A percentile compares a stretch with the other conserved stretches of the same genome.
Evolutionary conservation across 2,888 invertebrate genomes (phyloP).

Genomic region (Malthinus seriepunctatus): DNA sequence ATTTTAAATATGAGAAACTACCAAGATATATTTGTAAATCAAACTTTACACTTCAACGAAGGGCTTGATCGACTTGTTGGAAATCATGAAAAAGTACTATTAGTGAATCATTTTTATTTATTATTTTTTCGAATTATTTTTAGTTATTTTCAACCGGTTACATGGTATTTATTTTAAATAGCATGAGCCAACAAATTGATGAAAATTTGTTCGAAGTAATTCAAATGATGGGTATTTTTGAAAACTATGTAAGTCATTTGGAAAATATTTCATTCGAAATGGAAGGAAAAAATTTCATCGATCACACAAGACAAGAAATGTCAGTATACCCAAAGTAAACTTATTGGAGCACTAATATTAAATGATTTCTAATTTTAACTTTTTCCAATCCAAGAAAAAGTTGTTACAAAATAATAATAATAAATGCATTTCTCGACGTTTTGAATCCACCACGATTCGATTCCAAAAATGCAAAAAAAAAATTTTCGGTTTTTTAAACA

Average conservation of each 20-base stretch:
- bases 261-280: not conserved
- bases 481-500: too few relatives aligned
- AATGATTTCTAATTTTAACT: too few relatives aligned
- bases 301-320: constrained; percentile 12
- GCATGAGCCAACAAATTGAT: not conserved
- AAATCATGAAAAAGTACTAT: constrained; percentile 9
- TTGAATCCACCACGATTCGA: too few relatives aligned
- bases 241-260: not conserved
- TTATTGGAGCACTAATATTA: not conserved
- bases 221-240: not conserved
- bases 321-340: too few relatives aligned
- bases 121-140: not conserved
- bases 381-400: too few relatives aligned
- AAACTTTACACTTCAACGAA: not conserved
- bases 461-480: too few relatives aligned
- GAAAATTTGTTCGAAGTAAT: not conserved
- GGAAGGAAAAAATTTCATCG: not conserved
- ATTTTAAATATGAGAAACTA: constrained; percentile 2
- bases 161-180: not conserved
- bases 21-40: constrained; percentile 11
- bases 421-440: too few relatives aligned
- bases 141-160: not conserved
- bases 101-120: not conserved
- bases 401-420: too few relatives aligned
- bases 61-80: not conserved